Conservation (phyloP, 2,888 invertebrate genomes). For the Epirrita christyi region DNA sequence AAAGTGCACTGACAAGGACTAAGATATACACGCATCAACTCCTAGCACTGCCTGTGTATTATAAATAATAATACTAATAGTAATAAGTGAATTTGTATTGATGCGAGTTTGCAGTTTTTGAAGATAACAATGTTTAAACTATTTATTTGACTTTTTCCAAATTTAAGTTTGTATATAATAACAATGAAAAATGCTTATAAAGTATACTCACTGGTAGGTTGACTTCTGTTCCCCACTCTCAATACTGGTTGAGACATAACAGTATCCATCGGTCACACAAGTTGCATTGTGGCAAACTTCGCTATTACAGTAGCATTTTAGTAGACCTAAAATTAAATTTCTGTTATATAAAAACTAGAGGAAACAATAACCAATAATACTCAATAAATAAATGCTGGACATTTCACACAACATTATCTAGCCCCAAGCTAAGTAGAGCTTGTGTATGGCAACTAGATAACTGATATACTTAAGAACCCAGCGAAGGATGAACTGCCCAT, state of each 20-base stretch:
- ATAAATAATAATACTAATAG: too few species aligned
- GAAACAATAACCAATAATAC: too few species aligned
- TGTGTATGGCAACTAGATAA: too few species aligned
- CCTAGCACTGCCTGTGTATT: too few species aligned
- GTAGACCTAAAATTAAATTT: slow-evolving; percentile 76
- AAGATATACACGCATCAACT: too few species aligned
- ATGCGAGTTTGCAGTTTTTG: slow-evolving; percentile 68
- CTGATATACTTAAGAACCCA: too few species aligned
- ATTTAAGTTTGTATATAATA: neutral
- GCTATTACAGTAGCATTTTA: slow-evolving; percentile 95
- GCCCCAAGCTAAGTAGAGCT: too few species aligned
- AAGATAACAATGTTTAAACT: neutral
- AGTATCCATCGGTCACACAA: slow-evolving; percentile 95
- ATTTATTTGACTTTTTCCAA: neutral
- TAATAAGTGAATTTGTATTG: slow-evolving; percentile 64
- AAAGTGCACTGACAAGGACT: too few species aligned
- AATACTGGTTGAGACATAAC: slow-evolving; percentile 91
- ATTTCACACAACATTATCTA: too few species aligned
- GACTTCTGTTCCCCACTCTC: slow-evolving; percentile 86
- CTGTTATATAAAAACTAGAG: too few species aligned
- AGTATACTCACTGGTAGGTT: slow-evolving; percentile 90
- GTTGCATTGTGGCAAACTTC: slow-evolving; percentile 91
- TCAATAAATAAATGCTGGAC: too few species aligned
- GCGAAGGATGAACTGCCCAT: too few species aligned
- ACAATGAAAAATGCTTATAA: neutral